Percentiles rank a stretch among this genome's conserved stretches.
Conservation (phyloP, 1,140 invertebrate genomes). For the Zaprionus camerounensis region DNA sequence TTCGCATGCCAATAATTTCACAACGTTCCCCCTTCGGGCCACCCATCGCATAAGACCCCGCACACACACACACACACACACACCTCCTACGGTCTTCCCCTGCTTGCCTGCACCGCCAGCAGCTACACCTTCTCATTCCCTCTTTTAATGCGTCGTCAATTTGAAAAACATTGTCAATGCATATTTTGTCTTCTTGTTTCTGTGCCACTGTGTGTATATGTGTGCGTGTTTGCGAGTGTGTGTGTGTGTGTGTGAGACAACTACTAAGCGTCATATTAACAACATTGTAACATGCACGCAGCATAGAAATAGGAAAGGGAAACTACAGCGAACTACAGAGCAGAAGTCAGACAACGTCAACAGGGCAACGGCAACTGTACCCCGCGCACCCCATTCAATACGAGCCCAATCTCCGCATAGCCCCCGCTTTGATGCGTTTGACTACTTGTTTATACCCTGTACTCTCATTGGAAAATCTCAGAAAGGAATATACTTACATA, state of each 20-base stretch:
- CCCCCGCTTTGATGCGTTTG: neutral
- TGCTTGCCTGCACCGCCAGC: neutral
- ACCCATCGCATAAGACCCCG: neutral
- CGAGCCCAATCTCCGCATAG: neutral
- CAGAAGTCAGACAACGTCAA: slow-evolving; percentile 25
- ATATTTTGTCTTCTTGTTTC: slow-evolving; percentile 27
- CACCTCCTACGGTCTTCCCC: neutral
- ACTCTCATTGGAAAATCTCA: neutral
- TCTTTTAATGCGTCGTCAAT: slow-evolving; percentile 61
- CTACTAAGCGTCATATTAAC: slow-evolving; percentile 78
- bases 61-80: neutral
- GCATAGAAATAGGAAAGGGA: neutral
- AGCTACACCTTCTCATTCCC: neutral
- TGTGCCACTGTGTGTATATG: slow-evolving; percentile 1
- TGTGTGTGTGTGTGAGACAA: slow-evolving; percentile 41
- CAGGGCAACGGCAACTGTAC: slow-evolving; percentile 18
- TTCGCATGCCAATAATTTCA: slow-evolving; percentile 79
- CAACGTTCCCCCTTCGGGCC: slow-evolving; percentile 19
- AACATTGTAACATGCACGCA: slow-evolving; percentile 73
- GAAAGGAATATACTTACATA: too few relatives aligned
- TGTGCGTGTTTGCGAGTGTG: slow-evolving; percentile 1
- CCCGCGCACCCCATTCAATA: neutral
- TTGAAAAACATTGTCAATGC: slow-evolving; percentile 77
- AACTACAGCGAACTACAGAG: neutral
- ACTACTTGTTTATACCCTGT: neutral